phyloP scores from a whole-genome alignment of 2,888 invertebrate species.

The Blomia tropicalis region DNA sequence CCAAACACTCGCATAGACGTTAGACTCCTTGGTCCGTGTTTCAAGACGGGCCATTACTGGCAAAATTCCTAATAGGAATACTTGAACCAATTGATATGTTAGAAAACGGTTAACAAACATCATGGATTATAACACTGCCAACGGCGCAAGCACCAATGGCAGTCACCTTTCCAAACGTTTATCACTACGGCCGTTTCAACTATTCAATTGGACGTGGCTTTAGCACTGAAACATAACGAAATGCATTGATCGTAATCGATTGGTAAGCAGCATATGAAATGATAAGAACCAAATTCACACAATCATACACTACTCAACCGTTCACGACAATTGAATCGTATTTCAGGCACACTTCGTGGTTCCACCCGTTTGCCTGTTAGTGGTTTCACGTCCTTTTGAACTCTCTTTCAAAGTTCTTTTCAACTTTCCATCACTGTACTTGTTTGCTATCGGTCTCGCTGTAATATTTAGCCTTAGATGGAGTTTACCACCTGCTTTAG shows the following conservation, averaged over 20 bases:
- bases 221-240: conserved; percentile 15
- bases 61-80: conserved; percentile 1
- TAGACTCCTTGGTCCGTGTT: conserved; percentile 60
- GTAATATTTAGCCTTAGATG: conserved; percentile 45
- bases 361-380: conserved; percentile 37
- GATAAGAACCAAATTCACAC: conserved; percentile 30
- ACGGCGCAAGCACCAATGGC: conserved; percentile 16
- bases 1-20: conserved; percentile 51
- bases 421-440: conserved; percentile 55
- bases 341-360: conserved; percentile 32
- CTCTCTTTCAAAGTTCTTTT: conserved; percentile 50
- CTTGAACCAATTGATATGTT: conserved; percentile 15
- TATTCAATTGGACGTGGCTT: conserved; percentile 20
- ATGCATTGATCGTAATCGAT: conserved; percentile 4
- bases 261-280: not conserved
- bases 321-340: conserved; percentile 27
- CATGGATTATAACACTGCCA: conserved; percentile 15
- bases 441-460: conserved; percentile 50
- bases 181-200: conserved; percentile 18
- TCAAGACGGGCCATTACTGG: conserved; percentile 44
- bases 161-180: conserved; percentile 17
- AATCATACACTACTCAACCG: conserved; percentile 41
- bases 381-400: conserved; percentile 40
- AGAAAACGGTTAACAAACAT: not conserved
- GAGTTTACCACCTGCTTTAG: conserved; percentile 48